A percentile compares a stretch with the other conserved stretches of the same genome.
These are phyloP conservation scores for Laothoe populi DNA, from an alignment of 2,888 invertebrate genomes.

Conservation along the genomic window DNA sequence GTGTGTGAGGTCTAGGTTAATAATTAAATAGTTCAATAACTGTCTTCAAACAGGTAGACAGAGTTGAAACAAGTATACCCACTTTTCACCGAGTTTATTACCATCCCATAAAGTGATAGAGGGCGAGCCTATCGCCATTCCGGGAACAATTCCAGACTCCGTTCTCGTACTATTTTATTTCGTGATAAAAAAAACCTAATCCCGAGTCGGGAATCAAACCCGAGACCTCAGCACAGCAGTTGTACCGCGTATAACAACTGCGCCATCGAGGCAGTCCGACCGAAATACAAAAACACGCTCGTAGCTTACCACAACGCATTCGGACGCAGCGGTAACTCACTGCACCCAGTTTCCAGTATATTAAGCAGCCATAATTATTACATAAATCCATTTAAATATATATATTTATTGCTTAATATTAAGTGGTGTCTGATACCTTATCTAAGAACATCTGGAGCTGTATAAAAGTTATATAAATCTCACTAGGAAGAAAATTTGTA, in stretches of 20 bases:
- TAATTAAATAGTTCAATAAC: too few species aligned
- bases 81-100: too few species aligned
- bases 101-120: too few species aligned
- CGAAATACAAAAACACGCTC: not conserved
- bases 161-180: too few species aligned
- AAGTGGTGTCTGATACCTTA: slow-evolving; percentile 35
- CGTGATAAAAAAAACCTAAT: too few species aligned
- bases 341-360: slow-evolving; percentile 60
- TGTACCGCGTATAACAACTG: not conserved
- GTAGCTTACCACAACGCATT: slow-evolving; percentile 46
- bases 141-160: too few species aligned
- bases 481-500: slow-evolving; percentile 4
- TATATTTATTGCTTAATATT: slow-evolving; percentile 46
- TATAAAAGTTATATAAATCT: slow-evolving; percentile 3
- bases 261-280: not conserved
- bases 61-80: too few species aligned
- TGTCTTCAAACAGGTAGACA: too few species aligned
- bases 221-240: not conserved
- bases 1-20: too few species aligned
- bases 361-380: slow-evolving; percentile 53
- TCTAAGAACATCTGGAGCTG: slow-evolving; percentile 18
- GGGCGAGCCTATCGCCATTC: too few species aligned
- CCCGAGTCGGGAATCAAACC: not conserved
- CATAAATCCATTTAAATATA: slow-evolving; percentile 52
- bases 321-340: slow-evolving; percentile 46